Evolutionary conservation across 1,140 invertebrate species (phyloP), one percentile per base, ranked within the genome.

Genomic region (Tetranychus cinnabarinus): DNA sequence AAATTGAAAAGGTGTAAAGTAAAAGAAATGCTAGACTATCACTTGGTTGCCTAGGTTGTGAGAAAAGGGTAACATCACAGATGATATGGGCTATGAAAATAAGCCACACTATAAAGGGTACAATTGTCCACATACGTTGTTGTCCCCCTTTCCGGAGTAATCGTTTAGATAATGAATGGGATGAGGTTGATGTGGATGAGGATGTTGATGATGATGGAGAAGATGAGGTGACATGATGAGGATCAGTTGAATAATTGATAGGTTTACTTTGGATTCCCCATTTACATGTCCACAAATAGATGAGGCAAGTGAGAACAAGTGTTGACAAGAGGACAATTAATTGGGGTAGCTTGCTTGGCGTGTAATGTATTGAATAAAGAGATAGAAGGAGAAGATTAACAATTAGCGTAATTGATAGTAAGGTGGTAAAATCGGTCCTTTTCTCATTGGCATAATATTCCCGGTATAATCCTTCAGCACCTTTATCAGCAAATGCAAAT

Each of bases 1-100:
- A 82, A n/a, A 85, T 79, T n/a, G 87, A 76, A 68, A 87, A 91
- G 63, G 85, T 81, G 56, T 86, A 70, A n/a, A 89, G 72, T 50
- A 88, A 72, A n/a, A 63, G 77, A 85, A 85, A 88, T 34, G 82
- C 83, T 0, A 89, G 75, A 54, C 76, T 75, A 64, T 81, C 78
- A 57, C 76, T 70, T 31, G 76, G 73, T 5, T 62, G 59, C 6
- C 62, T 46, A 1, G 67, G 67, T 15, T 10, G 31, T 8, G 34
- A 23, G 10, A 31, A 35, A n/a, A 66, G 42, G 61, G 65, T 67
- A 34, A 68, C 58, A 59, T 68, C 67, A 64, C 66, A 65, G 54
- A 68, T 46, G 15, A 69, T 56, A 31, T 68, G 66, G 2, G 61
- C 65, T 0, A 66, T 42, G 42, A 66, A 63, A 6, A 68, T 57